phyloP scores from a whole-genome alignment of 2,113 vertebrate genomes.

The Leptocoma aspasia region DNA sequence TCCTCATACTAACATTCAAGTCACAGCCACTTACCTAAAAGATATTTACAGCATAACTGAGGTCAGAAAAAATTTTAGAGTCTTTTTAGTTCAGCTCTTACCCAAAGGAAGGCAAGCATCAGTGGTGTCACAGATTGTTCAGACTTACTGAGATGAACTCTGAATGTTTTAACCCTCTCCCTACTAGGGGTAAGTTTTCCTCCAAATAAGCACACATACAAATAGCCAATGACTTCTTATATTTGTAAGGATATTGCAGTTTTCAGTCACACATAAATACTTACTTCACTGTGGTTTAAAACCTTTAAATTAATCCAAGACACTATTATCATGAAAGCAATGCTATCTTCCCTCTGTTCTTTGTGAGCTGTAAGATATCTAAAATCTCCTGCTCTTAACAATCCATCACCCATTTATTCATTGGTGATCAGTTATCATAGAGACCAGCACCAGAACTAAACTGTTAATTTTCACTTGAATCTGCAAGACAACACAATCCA shows the following conservation, averaged over 20 bases:
- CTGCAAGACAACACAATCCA: neutral
- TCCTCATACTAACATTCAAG: neutral
- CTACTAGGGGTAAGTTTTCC: accelerated
- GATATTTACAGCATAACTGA: neutral
- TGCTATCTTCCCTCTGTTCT: neutral
- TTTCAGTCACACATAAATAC: neutral
- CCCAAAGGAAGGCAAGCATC: neutral
- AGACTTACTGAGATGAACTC: neutral
- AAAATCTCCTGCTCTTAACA: neutral
- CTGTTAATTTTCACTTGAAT: neutral
- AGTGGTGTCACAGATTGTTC: neutral
- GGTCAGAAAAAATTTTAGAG: neutral
- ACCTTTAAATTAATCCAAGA: neutral
- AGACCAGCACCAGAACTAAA: neutral
- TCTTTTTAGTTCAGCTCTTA: neutral
- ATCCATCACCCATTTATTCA: neutral
- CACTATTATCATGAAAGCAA: neutral
- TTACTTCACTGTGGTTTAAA: neutral
- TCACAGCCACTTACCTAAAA: neutral
- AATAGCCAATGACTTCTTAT: neutral
- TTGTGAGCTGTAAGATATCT: neutral
- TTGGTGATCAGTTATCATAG: accelerated
- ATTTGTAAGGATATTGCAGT: neutral
- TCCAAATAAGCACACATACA: neutral
- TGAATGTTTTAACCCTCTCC: neutral